Evolutionary conservation across 2,888 invertebrate species (phyloP).

Genomic region (Meloe dianella): DNA sequence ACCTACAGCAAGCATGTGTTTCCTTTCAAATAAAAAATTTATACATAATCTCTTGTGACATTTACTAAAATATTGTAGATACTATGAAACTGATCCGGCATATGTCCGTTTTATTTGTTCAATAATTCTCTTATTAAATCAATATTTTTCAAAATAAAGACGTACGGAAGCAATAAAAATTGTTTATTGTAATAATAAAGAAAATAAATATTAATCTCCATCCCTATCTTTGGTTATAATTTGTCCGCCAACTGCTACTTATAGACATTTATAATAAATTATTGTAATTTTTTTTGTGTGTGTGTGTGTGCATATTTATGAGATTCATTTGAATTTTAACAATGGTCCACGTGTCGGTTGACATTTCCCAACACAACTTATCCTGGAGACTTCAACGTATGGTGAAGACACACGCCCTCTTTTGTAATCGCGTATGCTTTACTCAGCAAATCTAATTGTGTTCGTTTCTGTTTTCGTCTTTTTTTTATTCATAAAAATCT

Average conservation of each 20-base stretch:
- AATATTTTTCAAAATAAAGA: conserved; percentile 24
- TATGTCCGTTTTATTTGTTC: conserved; percentile 8
- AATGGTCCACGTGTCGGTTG: conserved; percentile 29
- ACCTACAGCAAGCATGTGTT: conserved; percentile 32
- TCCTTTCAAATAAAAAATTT: conserved; percentile 32
- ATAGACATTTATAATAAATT: neutral
- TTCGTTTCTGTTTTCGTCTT: neutral
- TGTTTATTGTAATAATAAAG: conserved; percentile 15
- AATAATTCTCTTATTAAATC: conserved; percentile 1
- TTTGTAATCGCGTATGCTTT: conserved; percentile 23
- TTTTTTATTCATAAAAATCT: conserved; percentile 17
- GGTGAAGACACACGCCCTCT: conserved; percentile 29
- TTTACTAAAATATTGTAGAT: conserved; percentile 19
- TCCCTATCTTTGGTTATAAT: neutral
- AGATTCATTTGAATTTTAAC: conserved; percentile 28
- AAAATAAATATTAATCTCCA: neutral
- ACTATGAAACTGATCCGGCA: conserved; percentile 25
- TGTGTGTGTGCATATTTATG: conserved; percentile 18
- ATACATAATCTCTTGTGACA: conserved; percentile 29
- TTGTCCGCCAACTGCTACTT: neutral
- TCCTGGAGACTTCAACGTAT: conserved; percentile 29
- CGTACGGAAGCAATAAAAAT: conserved; percentile 32
- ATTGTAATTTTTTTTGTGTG: neutral
- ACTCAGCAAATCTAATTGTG: conserved; percentile 32
- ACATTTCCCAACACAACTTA: conserved; percentile 22